Evolutionary conservation across 2,113 vertebrate species (phyloP), one percentile per base, ranked within the genome.

Genomic region (Cygnus atratus): DNA sequence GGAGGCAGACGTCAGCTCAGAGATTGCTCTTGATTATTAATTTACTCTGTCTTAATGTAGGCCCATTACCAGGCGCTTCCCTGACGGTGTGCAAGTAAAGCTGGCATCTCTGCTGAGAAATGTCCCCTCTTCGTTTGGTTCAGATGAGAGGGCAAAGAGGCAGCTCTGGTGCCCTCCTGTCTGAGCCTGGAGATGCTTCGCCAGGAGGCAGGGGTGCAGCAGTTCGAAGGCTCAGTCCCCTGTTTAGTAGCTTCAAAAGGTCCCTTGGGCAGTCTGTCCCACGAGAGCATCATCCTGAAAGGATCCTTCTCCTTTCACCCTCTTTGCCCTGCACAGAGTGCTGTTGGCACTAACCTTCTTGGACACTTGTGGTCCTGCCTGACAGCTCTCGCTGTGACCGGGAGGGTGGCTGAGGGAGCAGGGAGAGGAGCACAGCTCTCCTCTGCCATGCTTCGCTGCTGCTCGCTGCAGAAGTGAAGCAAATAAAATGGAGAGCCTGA

Each of bases 21-120:
- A 89, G 52, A 35, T 52, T 75, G 65, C 81, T 89, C 73, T 61
- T 81, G 73, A 75, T 83, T 62, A 77, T 90, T 92, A 66, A 92
- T 94, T 94, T 88, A 62, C 41, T 88, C 33, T 55, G 10, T 70
- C 20, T 77, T 91, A 82, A 78, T 68, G 66, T 55, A 82, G 65
- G 43, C 73, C 73, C 16, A 6, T 84, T 84, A 82, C 33, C 65
- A 81, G 87, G 20, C 0, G 0, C 65, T 62, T 92, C n/a, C n/a
- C 20, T 1, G 3, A 0, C 29, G n/a, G 17, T 44, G n/a, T 89
- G 48, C 57, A 82, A 44, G 73, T 29, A 29, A 87, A 82, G 52
- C 61, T 72, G 26, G 25, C 79, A 44, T 78, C 88, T 71, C 77
- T 3, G 0, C 22, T 33, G 37, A 37, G 52, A 81, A 35, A 22